Percentiles rank a stretch among this genome's conserved stretches.
Evolutionary conservation across 2,888 invertebrate genomes (phyloP).

Genomic region (Leptinotarsa haldemani): DNA sequence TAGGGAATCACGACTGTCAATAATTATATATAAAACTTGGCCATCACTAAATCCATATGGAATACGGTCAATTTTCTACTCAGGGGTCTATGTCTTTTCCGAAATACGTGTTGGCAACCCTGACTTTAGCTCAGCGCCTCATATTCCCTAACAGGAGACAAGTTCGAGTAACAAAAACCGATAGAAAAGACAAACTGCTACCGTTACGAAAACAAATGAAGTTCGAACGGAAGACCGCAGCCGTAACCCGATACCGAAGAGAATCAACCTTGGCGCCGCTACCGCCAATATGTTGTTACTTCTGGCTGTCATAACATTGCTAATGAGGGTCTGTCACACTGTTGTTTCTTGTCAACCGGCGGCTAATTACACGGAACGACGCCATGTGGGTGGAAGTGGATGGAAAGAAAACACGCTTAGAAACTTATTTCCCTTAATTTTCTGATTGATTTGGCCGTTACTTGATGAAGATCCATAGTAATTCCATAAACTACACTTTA

Average conservation of each 20-base stretch:
- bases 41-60: too few species aligned
- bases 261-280: slow-evolving; percentile 46
- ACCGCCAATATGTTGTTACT: slow-evolving; percentile 45
- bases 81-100: too few species aligned
- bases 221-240: slow-evolving; percentile 35
- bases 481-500: too few species aligned
- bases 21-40: too few species aligned
- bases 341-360: slow-evolving; percentile 37
- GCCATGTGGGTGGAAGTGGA: slow-evolving; percentile 9
- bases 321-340: slow-evolving; percentile 47
- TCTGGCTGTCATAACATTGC: slow-evolving; percentile 52
- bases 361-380: slow-evolving; percentile 32
- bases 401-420: not conserved
- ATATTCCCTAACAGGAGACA: not conserved
- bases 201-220: slow-evolving; percentile 18
- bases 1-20: too few species aligned
- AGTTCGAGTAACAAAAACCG: not conserved
- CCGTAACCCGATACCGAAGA: slow-evolving; percentile 42
- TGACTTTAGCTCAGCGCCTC: too few species aligned
- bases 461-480: too few species aligned
- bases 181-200: not conserved
- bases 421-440: too few species aligned
- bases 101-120: too few species aligned
- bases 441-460: too few species aligned
- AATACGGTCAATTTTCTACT: too few species aligned